phyloP scores from a whole-genome alignment of 2,888 invertebrate species.

The Meteorus colon region DNA sequence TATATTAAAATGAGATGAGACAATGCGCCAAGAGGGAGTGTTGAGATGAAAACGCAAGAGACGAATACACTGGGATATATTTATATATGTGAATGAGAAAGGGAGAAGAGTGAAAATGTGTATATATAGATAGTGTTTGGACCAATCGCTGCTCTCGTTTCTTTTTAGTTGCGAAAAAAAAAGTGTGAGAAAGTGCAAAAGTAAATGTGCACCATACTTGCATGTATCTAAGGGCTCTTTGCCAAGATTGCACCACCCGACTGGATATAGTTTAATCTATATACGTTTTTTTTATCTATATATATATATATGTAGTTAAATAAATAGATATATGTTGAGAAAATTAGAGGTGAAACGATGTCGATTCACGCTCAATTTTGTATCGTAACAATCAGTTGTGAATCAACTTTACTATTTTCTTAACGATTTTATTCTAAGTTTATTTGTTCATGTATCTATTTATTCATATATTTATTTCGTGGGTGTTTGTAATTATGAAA shows the following conservation, averaged over 20 bases:
- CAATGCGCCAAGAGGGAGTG: slow-evolving; percentile 10
- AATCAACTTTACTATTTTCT: slow-evolving; percentile 3
- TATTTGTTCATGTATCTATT: background rate
- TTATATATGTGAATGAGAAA: background rate
- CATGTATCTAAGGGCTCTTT: slow-evolving; percentile 32
- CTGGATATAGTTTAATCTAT: background rate
- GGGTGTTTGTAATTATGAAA: background rate
- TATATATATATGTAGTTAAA: background rate
- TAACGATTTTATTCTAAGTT: background rate
- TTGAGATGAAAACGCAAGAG: slow-evolving; percentile 6
- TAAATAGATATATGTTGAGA: background rate
- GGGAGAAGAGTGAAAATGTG: background rate
- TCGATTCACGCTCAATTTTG: slow-evolving; percentile 17
- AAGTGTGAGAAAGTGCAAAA: slow-evolving; percentile 19
- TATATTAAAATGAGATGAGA: slow-evolving; percentile 16
- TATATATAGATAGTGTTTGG: background rate
- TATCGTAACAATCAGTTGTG: slow-evolving; percentile 10
- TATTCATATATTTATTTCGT: background rate
- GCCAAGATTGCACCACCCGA: slow-evolving; percentile 37
- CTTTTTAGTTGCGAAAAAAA: background rate
- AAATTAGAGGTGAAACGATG: slow-evolving; percentile 22
- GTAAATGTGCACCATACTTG: slow-evolving; percentile 29
- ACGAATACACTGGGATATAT: slow-evolving; percentile 27
- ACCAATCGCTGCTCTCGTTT: slow-evolving; percentile 23
- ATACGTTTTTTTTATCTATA: background rate